A percentile compares a stretch with the other conserved stretches of the same genome.
Evolutionary conservation across 2,113 vertebrate species (phyloP).

Genomic region (Meleagris gallopavo): DNA sequence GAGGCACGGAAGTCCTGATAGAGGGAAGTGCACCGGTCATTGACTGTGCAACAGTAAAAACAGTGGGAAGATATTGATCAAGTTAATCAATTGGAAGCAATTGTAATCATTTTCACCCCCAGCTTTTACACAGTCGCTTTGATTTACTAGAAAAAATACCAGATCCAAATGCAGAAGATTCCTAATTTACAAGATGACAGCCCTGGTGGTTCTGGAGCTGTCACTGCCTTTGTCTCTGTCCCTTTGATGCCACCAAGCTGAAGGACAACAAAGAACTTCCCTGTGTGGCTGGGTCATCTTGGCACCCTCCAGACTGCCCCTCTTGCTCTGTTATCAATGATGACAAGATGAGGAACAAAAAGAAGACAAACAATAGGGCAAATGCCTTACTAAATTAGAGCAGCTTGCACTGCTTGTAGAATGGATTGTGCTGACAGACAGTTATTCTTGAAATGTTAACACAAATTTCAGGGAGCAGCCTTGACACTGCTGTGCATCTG

Average conservation of each 20-base stretch:
- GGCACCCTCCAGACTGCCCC: not conserved
- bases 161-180: not conserved
- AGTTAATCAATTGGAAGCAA: not conserved
- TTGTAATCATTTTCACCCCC: not conserved
- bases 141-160: not conserved
- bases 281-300: not conserved
- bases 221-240: not conserved
- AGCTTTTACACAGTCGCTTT: not conserved
- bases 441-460: constrained; percentile 23
- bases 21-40: not conserved
- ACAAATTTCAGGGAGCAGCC: not conserved
- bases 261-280: constrained; percentile 2
- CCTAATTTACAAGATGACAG: not conserved
- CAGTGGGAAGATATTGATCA: not conserved
- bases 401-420: not conserved
- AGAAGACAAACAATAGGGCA: not conserved
- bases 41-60: not conserved
- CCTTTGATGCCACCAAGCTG: not conserved
- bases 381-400: not conserved
- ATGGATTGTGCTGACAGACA: not conserved
- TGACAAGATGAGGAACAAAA: not conserved
- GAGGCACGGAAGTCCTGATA: not conserved
- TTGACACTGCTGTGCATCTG: not conserved
- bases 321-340: not conserved
- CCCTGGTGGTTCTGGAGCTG: not conserved